These are phyloP conservation scores for Gadopsis bispinosus DNA, from an alignment of 2,797 vertebrate genomes.

Conservation along the genomic window DNA sequence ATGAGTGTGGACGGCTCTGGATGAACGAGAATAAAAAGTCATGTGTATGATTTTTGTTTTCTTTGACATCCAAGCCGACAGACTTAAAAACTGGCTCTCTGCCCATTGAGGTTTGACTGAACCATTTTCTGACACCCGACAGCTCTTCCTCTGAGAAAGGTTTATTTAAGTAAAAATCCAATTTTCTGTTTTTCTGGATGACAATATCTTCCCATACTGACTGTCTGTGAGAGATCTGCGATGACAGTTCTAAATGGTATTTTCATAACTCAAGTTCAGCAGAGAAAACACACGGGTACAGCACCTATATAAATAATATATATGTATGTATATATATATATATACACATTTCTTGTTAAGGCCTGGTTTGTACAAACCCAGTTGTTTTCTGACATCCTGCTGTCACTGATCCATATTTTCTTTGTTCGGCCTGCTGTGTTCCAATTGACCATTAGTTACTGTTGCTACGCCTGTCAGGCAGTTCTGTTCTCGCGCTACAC, in stretches of 20 bases:
- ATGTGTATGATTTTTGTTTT: slow-evolving; percentile 4
- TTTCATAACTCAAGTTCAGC: slow-evolving; percentile 33
- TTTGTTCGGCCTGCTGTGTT: too few relatives aligned
- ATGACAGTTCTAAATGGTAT: slow-evolving; percentile 45
- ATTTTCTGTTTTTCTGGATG: slow-evolving; percentile 54
- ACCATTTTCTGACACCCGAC: slow-evolving; percentile 49
- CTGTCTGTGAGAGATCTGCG: slow-evolving; percentile 31
- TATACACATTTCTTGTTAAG: slow-evolving; percentile 3
- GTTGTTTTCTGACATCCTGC: slow-evolving; percentile 18
- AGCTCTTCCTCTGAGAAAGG: slow-evolving; percentile 49
- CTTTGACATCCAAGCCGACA: slow-evolving; percentile 26
- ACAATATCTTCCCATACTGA: slow-evolving; percentile 37
- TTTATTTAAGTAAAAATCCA: slow-evolving; percentile 46
- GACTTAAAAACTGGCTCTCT: slow-evolving; percentile 34
- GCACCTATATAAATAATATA: slow-evolving; percentile 17
- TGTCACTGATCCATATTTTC: neutral
- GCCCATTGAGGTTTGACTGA: slow-evolving; percentile 40
- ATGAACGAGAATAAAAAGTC: slow-evolving; percentile 10
- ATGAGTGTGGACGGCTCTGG: neutral
- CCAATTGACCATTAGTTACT: neutral
- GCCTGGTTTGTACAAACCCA: slow-evolving; percentile 23
- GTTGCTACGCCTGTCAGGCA: neutral
- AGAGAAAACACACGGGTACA: slow-evolving; percentile 2
- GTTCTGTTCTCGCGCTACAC: neutral
- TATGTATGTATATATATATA: neutral